Base-by-base conservation (phyloP, 2,888 invertebrate genomes). In the Neoaliturus tenellus region DNA sequence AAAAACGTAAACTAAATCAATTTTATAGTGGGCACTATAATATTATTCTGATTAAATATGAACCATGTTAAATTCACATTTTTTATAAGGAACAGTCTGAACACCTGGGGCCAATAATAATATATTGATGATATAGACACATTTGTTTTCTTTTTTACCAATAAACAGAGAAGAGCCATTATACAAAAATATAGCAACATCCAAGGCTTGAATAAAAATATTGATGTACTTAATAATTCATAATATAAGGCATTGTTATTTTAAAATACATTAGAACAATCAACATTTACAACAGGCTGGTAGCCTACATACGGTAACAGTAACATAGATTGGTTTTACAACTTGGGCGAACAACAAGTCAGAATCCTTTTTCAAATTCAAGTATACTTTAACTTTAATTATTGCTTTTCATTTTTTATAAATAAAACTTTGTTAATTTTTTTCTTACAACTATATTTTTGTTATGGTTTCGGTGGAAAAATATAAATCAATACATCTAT, bases 211-310 rank as follows among this genome's bases (percentile, higher is more conserved):
- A 17, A 31, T 51, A 2, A 23, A 55, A 62, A 31, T 20, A 62
- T 62, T 62, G 14, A 62, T 62, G 14, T 62, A 62, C 28, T 17
- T 28, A 31, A 12, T 3, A 62, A 23, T 14, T 62, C 28, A 62
- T 31, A 62, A 62, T 62, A 31, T 62, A 62, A 62, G 62, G 62
- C 62, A 62, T 62, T 62, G 62, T 5, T 25, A 28, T 28, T 17
- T 31, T 62, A 28, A 62, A 28, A 12, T 31, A 28, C 12, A 62
- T 14, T 20, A 4, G 31, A 51, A 51, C 20, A 51, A 10, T 51
- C 5, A 6, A 23, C 23, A 51, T 51, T 51, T 10, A 51, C 4
- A 51, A 23, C 23, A 20, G 20, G 4, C 17, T 44, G 8, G 44
- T 44, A n/a, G n/a, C n/a, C 23, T 14, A 51, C 20, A 51, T 51